Evolutionary conservation across 1,140 invertebrate species (phyloP).

Genomic region (Atta texana): DNA sequence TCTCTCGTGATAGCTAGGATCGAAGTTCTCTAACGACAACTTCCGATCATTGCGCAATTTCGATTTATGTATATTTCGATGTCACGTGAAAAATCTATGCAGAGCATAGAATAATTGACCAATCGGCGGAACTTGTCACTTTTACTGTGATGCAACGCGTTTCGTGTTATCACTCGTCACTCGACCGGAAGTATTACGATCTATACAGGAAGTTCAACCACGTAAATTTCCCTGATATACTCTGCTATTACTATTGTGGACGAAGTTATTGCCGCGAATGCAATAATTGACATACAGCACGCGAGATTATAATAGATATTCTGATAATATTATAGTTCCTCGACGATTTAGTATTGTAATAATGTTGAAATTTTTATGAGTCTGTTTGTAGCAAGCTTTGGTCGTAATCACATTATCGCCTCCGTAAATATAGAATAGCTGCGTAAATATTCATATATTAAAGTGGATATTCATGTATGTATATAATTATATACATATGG

Average conservation of each 20-base stretch:
- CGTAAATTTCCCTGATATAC: constrained; percentile 46
- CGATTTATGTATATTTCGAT: constrained; percentile 41
- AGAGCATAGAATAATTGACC: constrained; percentile 24
- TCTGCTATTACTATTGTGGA: constrained; percentile 37
- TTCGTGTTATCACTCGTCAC: constrained; percentile 56
- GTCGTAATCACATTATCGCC: neutral
- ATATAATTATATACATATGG: neutral
- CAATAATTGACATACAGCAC: neutral
- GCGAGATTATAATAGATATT: constrained; percentile 40
- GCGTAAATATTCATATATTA: neutral
- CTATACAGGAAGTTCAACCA: constrained; percentile 51
- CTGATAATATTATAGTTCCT: neutral
- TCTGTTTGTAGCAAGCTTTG: neutral
- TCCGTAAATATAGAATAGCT: neutral
- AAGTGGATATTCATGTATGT: constrained; percentile 5
- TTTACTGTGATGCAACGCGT: constrained; percentile 58
- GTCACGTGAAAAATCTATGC: constrained; percentile 40
- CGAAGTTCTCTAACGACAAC: constrained; percentile 2
- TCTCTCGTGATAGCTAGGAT: constrained; percentile 43
- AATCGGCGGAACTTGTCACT: constrained; percentile 65
- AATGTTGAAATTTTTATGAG: neutral
- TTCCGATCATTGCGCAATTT: constrained; percentile 48
- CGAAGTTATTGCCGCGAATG: constrained; percentile 6
- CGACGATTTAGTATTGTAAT: neutral
- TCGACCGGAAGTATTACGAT: constrained; percentile 57